These are phyloP conservation scores for Chouioia cunea DNA, from an alignment of 2,888 invertebrate genomes.

Conservation along the genomic window DNA sequence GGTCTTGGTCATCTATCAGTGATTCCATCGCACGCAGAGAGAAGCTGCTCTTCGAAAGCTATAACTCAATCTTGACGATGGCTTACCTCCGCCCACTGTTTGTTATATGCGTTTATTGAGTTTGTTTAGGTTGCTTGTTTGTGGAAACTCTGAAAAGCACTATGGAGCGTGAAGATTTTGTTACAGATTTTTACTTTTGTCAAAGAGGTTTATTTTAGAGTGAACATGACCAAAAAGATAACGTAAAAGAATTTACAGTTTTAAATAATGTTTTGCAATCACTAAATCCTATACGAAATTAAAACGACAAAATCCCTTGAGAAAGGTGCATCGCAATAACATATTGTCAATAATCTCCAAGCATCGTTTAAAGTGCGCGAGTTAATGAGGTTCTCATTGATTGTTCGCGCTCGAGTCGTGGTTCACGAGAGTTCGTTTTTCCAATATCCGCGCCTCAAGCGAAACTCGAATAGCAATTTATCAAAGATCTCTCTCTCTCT, in stretches of 20 bases:
- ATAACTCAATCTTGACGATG: conserved; percentile 32
- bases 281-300: too few species aligned
- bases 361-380: background rate
- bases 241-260: background rate
- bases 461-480: too few species aligned
- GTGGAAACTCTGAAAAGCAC: too few species aligned
- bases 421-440: background rate
- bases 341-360: background rate
- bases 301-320: too few species aligned
- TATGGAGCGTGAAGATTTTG: too few species aligned
- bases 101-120: conserved; percentile 1
- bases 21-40: conserved; percentile 19
- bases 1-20: conserved; percentile 8
- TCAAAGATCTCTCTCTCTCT: too few species aligned
- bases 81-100: conserved; percentile 5
- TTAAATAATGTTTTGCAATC: too few species aligned
- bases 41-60: conserved; percentile 1
- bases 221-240: too few species aligned
- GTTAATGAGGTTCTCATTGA: conserved; percentile 18
- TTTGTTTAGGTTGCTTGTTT: too few species aligned
- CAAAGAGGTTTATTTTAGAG: too few species aligned
- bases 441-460: background rate
- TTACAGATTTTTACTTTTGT: too few species aligned
- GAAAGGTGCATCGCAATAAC: too few species aligned
- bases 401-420: background rate